phyloP scores from a whole-genome alignment of 2,888 invertebrate genomes.

The Trissonchulus latispiculum region DNA sequence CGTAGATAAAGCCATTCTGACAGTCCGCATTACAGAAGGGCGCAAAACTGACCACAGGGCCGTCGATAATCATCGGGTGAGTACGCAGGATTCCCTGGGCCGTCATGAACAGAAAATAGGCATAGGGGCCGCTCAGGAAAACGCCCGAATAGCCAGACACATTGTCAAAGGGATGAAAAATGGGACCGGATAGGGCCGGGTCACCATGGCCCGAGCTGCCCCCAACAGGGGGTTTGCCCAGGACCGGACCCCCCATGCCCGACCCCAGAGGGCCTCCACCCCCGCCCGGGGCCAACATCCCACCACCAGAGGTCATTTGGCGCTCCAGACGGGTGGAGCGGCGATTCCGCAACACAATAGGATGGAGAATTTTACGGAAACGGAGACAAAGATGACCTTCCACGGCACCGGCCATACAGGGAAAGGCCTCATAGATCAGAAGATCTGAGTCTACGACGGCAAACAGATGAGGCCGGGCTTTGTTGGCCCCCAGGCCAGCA shows the following conservation, averaged over 20 bases:
- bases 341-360: slow-evolving; percentile 14
- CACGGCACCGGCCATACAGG: slow-evolving; percentile 26
- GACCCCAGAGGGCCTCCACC: background rate
- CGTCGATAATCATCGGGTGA: slow-evolving; percentile 77
- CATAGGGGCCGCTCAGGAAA: slow-evolving; percentile 75
- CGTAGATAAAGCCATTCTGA: slow-evolving; percentile 85
- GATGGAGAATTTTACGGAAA: slow-evolving; percentile 16
- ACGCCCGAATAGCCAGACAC: slow-evolving; percentile 86
- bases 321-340: background rate
- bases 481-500: slow-evolving; percentile 72
- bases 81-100: slow-evolving; percentile 61
- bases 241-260: no score
- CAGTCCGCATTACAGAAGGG: slow-evolving; percentile 94
- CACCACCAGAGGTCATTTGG: no score
- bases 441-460: slow-evolving; percentile 36
- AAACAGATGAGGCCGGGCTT: slow-evolving; percentile 67
- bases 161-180: slow-evolving; percentile 63
- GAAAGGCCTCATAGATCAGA: slow-evolving; percentile 71
- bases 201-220: no score
- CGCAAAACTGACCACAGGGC: slow-evolving; percentile 70
- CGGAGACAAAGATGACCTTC: slow-evolving; percentile 21
- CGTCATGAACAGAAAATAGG: slow-evolving; percentile 74
- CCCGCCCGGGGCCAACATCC: no score
- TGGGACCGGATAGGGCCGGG: slow-evolving; percentile 9
- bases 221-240: background rate